Percentiles rank a stretch among this genome's conserved stretches.
These are phyloP conservation scores for Dufourea novaeangliae DNA, from an alignment of 1,140 invertebrate species.

Conservation along the genomic window DNA sequence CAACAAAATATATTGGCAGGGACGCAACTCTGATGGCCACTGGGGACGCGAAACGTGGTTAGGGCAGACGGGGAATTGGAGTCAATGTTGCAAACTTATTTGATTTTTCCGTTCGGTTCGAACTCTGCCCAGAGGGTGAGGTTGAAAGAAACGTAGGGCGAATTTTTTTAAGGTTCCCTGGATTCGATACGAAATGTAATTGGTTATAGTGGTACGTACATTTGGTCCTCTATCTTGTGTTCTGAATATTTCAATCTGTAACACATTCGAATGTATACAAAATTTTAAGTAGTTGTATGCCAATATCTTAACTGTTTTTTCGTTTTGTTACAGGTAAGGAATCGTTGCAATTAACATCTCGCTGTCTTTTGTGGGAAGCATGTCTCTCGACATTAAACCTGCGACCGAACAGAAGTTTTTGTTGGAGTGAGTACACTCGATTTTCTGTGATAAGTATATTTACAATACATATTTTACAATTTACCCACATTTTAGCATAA, in stretches of 20 bases:
- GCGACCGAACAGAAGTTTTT: too few relatives aligned
- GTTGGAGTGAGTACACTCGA: too few relatives aligned
- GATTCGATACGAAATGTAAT: too few relatives aligned
- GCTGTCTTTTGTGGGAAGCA: background rate
- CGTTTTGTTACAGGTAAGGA: background rate
- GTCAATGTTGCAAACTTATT: background rate
- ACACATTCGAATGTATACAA: too few relatives aligned
- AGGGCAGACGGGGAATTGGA: slow-evolving; percentile 2
- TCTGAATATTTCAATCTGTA: too few relatives aligned
- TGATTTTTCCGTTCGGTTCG: background rate
- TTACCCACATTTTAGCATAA: background rate
- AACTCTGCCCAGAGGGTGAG: too few relatives aligned
- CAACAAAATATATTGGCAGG: slow-evolving; percentile 20
- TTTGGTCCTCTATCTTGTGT: too few relatives aligned
- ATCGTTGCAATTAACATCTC: background rate
- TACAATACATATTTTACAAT: background rate
- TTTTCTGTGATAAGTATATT: background rate
- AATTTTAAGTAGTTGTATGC: background rate
- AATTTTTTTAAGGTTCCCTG: too few relatives aligned
- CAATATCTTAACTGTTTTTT: background rate
- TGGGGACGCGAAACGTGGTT: slow-evolving; percentile 16
- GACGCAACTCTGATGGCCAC: background rate
- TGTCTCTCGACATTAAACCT: background rate
- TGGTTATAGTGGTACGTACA: too few relatives aligned
- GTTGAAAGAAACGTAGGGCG: too few relatives aligned